phyloP scores from a whole-genome alignment of 2,113 vertebrate genomes.

The Heterotis niloticus region DNA sequence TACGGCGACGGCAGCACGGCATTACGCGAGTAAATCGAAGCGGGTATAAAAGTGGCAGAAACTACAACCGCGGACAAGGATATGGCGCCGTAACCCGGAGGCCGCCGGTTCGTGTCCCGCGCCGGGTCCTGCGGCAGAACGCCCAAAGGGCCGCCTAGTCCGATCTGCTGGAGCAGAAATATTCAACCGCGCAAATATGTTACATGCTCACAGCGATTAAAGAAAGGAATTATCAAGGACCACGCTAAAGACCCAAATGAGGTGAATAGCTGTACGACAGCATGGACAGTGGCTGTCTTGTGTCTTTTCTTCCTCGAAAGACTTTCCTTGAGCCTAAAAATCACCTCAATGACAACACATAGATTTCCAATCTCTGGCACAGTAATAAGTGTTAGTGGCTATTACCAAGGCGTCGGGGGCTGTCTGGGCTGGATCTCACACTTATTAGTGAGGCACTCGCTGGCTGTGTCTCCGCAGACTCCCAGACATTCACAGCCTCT shows the following conservation, averaged over 20 bases:
- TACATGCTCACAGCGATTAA: no score
- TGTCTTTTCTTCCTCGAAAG: constrained; percentile 16
- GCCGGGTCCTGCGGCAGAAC: no score
- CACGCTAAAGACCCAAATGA: no score
- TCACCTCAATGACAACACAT: constrained; percentile 52
- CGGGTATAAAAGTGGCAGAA: no score
- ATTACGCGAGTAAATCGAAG: no score
- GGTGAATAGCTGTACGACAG: neutral
- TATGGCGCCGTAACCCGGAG: no score
- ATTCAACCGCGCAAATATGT: neutral
- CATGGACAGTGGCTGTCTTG: neutral
- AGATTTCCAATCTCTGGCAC: constrained; percentile 46
- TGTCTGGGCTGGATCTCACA: constrained; percentile 48
- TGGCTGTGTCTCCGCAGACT: constrained; percentile 44
- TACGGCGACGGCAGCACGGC: no score
- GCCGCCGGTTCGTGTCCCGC: no score
- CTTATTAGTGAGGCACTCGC: constrained; percentile 48
- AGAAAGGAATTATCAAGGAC: no score
- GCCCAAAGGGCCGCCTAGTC: no score
- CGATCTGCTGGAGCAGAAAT: no score
- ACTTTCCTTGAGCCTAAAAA: constrained; percentile 28
- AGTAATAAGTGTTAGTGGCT: constrained; percentile 58
- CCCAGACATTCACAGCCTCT: constrained; percentile 49
- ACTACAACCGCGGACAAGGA: no score
- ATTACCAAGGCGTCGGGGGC: constrained; percentile 42